phyloP scores from a whole-genome alignment of 1,140 invertebrate genomes.

The Hermetia illucens region DNA sequence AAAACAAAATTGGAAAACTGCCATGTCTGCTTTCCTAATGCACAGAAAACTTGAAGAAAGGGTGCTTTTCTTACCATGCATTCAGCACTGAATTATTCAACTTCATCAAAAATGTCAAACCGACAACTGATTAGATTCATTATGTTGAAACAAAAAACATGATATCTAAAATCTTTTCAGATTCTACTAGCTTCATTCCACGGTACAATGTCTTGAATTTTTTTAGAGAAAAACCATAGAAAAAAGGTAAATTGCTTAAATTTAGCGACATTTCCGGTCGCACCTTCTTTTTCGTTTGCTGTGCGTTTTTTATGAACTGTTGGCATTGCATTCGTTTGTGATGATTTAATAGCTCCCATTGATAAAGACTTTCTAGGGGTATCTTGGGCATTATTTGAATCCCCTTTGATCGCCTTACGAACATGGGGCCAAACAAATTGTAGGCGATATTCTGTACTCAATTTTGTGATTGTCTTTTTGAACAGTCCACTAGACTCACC shows the following conservation, averaged over 20 bases:
- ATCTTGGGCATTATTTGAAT: slow-evolving; percentile 31
- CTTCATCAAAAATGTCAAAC: no score
- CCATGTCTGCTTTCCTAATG: no score
- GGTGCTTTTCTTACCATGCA: no score
- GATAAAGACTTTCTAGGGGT: slow-evolving; percentile 67
- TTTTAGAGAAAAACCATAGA: no score
- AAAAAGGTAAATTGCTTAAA: neutral
- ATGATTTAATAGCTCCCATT: slow-evolving; percentile 67
- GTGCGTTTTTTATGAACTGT: slow-evolving; percentile 33
- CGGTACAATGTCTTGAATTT: no score
- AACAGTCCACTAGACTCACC: slow-evolving; percentile 39
- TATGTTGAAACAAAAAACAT: no score
- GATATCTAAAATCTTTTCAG: no score
- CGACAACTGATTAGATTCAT: no score
- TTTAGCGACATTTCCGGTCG: slow-evolving; percentile 31
- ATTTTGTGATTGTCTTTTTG: slow-evolving; percentile 53
- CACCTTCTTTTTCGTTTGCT: slow-evolving; percentile 33
- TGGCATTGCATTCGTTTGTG: slow-evolving; percentile 39
- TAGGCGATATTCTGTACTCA: slow-evolving; percentile 73
- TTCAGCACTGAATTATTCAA: no score
- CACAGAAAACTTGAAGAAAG: no score
- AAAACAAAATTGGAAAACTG: no score
- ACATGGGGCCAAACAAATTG: slow-evolving; percentile 79
- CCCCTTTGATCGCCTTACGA: slow-evolving; percentile 32
- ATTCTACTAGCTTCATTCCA: no score